Evolutionary conservation across 2,797 vertebrate species (phyloP), one percentile per base, ranked within the genome.

Genomic region (Miichthys miiuy): DNA sequence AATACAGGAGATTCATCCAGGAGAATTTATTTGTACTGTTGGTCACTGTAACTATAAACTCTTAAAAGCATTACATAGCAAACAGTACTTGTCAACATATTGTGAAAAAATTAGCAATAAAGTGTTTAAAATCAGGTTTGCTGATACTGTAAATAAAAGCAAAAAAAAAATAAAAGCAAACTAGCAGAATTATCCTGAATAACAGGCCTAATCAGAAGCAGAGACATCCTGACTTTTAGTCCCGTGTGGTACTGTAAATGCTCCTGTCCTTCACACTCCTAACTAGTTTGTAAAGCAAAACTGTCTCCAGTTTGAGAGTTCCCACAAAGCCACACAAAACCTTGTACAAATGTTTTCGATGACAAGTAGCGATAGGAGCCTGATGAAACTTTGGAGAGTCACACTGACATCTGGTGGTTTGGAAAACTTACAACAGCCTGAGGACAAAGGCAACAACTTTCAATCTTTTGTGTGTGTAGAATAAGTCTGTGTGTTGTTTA

Each of bases 361-460:
- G 7, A 27, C 3, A 3, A 47, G 25, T 5, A 27, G 23, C 0
- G 18, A 48, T 1, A 1, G 12, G 1, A 17, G 14, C 8, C 10
- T 44, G 1, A 17, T 46, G 34, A 54, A 47, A 3, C 10, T 48
- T 16, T 20, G 9, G 7, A 3, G 70, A n/a, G 23, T 9, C 13
- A 70, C 17, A 14, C 20, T 34, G 69, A 68, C 86, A 79, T 75
- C 83, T 83, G 8, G 75, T 88, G 83, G 86, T 54, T 17, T 30
- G 21, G 1, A 52, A 20, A 52, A 20, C 14, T 0, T n/a, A 67
- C 0, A 46, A 47, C 74, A 84, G 60, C 68, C 1, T 47, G 44
- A 57, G n/a, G 16, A 44, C 47, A 20, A 30, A 71, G 17, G 34
- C 30, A 68, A 20, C 42, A 60, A n/a, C 56, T 42, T 42, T 38